These are phyloP conservation scores for Apocheima hispidaria DNA, from an alignment of 2,888 invertebrate genomes.

Conservation along the genomic window DNA sequence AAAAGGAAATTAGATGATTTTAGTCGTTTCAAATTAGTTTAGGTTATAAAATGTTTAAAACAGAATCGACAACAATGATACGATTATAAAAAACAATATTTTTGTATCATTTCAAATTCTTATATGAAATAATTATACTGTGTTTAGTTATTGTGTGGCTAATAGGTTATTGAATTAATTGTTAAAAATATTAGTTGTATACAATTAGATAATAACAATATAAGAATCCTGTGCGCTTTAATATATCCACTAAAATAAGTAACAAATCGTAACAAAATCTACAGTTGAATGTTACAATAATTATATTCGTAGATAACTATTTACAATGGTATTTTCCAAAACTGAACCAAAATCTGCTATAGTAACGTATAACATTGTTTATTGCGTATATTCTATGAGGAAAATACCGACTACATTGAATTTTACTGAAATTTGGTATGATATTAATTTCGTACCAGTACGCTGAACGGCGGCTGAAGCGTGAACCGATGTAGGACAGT, in stretches of 20 bases:
- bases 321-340: slow-evolving; percentile 33
- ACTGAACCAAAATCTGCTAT: slow-evolving; percentile 32
- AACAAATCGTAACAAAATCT: slow-evolving; percentile 36
- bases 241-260: slow-evolving; percentile 33
- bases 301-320: slow-evolving; percentile 18
- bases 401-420: slow-evolving; percentile 39
- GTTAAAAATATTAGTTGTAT: neutral
- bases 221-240: slow-evolving; percentile 29
- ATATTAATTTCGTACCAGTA: slow-evolving; percentile 49
- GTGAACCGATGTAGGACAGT: slow-evolving; percentile 40
- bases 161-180: too few species aligned
- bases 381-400: slow-evolving; percentile 19
- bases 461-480: slow-evolving; percentile 44
- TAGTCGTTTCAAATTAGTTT: too few species aligned
- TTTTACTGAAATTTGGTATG: slow-evolving; percentile 46
- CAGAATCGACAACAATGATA: too few species aligned
- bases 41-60: too few species aligned
- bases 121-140: too few species aligned
- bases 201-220: neutral
- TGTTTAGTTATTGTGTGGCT: too few species aligned
- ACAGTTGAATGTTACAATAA: slow-evolving; percentile 19
- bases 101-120: too few species aligned
- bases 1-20: neutral
- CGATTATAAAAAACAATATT: too few species aligned
- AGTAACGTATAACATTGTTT: slow-evolving; percentile 19